Conservation (phyloP, 2,888 invertebrate species). For the Octonoba sinensis region DNA sequence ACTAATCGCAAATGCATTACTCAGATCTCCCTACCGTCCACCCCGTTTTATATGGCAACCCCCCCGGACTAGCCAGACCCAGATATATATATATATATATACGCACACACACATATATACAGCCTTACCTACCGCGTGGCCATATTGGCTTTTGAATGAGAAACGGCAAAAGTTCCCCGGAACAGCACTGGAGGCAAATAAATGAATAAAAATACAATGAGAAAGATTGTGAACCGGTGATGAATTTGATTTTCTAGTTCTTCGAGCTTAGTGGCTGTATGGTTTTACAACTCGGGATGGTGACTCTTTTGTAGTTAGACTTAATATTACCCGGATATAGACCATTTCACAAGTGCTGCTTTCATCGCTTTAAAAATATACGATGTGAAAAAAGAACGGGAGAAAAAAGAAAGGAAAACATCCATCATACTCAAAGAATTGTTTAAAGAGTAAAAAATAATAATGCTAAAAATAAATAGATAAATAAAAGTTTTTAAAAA, state of each 20-base stretch:
- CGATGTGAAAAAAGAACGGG: too few relatives aligned
- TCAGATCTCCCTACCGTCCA: constrained; percentile 38
- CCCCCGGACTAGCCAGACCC: constrained; percentile 6
- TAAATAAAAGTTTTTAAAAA: too few relatives aligned
- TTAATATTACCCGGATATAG: too few relatives aligned
- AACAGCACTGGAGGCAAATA: not conserved
- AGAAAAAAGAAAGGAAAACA: too few relatives aligned
- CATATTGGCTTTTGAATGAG: constrained; percentile 18
- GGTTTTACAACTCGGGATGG: too few relatives aligned
- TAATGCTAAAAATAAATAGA: too few relatives aligned
- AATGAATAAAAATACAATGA: constrained; percentile 1
- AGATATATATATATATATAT: constrained; percentile 31
- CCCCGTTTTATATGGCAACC: constrained; percentile 28
- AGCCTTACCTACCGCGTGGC: constrained; percentile 26
- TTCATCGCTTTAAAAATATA: too few relatives aligned
- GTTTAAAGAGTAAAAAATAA: too few relatives aligned
- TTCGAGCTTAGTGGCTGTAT: not conserved
- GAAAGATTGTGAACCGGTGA: not conserved
- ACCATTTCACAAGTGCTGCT: too few relatives aligned
- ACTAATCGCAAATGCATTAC: constrained; percentile 64
- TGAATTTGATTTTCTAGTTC: not conserved
- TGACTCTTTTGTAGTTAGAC: too few relatives aligned
- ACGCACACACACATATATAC: constrained; percentile 18
- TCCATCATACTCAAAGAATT: too few relatives aligned
- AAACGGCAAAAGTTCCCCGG: constrained; percentile 14